These are phyloP conservation scores for Butastur rufipennis DNA, from an alignment of 2,113 vertebrate species.

Conservation along the genomic window DNA sequence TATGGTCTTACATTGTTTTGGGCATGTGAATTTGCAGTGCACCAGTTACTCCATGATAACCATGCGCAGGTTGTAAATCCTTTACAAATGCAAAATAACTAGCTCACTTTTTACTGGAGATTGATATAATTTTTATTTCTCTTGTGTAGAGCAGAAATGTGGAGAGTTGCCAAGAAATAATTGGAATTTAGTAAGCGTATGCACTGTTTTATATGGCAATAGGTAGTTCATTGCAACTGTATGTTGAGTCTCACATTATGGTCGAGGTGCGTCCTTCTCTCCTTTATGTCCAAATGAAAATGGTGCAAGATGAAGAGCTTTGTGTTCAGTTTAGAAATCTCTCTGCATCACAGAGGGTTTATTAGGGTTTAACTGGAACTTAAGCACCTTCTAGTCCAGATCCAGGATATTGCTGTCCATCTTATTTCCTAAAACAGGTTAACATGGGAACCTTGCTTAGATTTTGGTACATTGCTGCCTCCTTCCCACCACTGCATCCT, in stretches of 20 bases:
- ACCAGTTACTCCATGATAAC: fast-evolving
- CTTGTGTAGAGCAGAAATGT: not conserved
- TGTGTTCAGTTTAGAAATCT: not conserved
- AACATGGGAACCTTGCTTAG: not conserved
- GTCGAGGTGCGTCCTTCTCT: fast-evolving
- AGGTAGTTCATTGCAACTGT: fast-evolving
- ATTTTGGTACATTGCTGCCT: not conserved
- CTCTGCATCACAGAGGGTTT: not conserved
- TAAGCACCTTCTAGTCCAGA: fast-evolving
- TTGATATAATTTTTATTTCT: not conserved
- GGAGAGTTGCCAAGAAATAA: not conserved
- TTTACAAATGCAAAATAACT: not conserved
- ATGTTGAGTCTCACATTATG: not conserved
- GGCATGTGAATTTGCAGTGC: not conserved
- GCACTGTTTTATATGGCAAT: not conserved
- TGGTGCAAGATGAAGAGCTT: not conserved
- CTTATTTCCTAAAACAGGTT: not conserved
- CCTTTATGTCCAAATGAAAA: not conserved
- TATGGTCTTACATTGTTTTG: not conserved
- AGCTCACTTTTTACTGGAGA: not conserved
- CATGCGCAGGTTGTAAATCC: not conserved
- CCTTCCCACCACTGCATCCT: not conserved
- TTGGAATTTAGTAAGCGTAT: not conserved
- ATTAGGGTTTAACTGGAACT: not conserved
- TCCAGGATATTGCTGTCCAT: not conserved